Evolutionary conservation across 2,797 vertebrate genomes (phyloP).

Genomic region (Tangara arthus): DNA sequence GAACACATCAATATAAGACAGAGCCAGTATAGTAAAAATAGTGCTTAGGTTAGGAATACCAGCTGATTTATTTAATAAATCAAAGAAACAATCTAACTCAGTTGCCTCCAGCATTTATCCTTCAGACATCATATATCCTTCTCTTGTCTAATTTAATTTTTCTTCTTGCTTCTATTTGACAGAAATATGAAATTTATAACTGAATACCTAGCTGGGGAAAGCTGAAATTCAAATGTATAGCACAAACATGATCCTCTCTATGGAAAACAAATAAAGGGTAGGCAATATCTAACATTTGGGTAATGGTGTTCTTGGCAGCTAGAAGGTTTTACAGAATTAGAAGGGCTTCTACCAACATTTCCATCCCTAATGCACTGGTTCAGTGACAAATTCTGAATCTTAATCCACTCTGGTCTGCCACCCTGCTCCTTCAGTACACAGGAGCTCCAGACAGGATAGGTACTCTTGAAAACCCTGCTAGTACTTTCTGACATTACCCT

Average conservation of each 20-base stretch:
- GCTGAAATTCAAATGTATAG: background rate
- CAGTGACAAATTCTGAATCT: background rate
- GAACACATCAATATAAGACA: background rate
- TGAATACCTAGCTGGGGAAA: background rate
- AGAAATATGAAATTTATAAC: constrained; percentile 16
- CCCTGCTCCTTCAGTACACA: background rate
- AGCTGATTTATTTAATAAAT: constrained; percentile 59
- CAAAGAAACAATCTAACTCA: constrained; percentile 12
- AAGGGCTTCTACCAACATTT: background rate
- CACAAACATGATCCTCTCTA: constrained; percentile 19
- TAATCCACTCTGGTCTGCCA: background rate
- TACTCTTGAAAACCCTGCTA: background rate
- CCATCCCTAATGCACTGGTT: background rate
- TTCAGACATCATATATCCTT: constrained; percentile 21
- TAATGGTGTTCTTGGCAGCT: background rate
- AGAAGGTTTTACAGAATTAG: background rate
- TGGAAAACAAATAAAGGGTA: constrained; percentile 7
- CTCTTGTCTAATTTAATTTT: constrained; percentile 46
- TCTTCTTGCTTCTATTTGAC: constrained; percentile 1
- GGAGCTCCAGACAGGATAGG: background rate
- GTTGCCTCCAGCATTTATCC: constrained; percentile 22
- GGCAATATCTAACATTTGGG: background rate
- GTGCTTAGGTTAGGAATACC: constrained; percentile 20
- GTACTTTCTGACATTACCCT: background rate
- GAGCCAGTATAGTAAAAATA: constrained; percentile 7